Conservation (phyloP, 2,888 invertebrate genomes). For the Dermolepida albohirtum region DNA sequence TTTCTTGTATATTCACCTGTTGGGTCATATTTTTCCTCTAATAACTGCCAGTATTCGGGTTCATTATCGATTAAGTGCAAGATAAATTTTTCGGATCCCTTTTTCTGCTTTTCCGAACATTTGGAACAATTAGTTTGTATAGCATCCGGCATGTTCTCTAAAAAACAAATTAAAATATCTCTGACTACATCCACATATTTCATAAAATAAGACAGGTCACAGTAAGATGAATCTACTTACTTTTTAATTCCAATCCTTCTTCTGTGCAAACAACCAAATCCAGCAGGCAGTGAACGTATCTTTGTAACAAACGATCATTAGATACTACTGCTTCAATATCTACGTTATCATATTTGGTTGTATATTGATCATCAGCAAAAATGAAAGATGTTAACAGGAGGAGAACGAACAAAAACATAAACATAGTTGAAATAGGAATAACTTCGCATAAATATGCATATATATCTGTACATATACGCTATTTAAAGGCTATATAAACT, state of each 20-base stretch:
- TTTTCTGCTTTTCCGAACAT: slow-evolving; percentile 75
- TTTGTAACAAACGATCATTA: slow-evolving; percentile 74
- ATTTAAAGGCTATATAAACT: too few species aligned
- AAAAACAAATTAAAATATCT: slow-evolving; percentile 49
- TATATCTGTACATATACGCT: too few species aligned
- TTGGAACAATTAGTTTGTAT: slow-evolving; percentile 75
- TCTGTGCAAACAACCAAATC: slow-evolving; percentile 75
- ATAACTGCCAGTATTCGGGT: slow-evolving; percentile 61
- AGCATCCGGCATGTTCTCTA: slow-evolving; percentile 79
- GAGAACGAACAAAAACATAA: neutral
- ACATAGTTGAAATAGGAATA: slow-evolving; percentile 1
- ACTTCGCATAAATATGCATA: too few species aligned
- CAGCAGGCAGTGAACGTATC: slow-evolving; percentile 76
- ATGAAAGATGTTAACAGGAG: slow-evolving; percentile 9
- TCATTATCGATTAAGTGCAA: slow-evolving; percentile 71
- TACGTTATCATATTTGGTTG: slow-evolving; percentile 77
- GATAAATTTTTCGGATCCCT: slow-evolving; percentile 74
- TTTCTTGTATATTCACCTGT: slow-evolving; percentile 72
- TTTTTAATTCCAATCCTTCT: slow-evolving; percentile 72
- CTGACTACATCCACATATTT: neutral
- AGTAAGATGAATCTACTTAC: slow-evolving; percentile 54
- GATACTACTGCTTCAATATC: slow-evolving; percentile 75
- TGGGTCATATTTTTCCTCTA: slow-evolving; percentile 67
- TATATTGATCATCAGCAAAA: slow-evolving; percentile 66
- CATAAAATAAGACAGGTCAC: neutral